Conservation (phyloP, 2,113 vertebrate genomes). For the Haemorhous mexicanus region DNA sequence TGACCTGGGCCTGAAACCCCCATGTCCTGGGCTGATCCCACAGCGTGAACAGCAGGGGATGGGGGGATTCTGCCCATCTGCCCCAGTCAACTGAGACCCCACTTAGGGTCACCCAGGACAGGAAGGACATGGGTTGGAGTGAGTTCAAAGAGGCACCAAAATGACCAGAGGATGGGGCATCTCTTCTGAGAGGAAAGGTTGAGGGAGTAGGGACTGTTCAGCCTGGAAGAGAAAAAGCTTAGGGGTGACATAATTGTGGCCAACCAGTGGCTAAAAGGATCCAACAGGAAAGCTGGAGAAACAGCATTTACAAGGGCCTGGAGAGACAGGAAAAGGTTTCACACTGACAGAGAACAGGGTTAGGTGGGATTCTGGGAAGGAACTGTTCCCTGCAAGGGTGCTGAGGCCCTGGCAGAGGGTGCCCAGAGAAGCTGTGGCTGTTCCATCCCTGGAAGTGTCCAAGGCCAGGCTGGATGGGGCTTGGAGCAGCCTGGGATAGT, state of each 20-base stretch:
- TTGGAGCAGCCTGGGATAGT: background rate
- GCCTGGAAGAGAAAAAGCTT: background rate
- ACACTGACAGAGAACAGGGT: background rate
- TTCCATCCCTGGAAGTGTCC: background rate
- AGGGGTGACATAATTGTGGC: background rate
- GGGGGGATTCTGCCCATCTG: background rate
- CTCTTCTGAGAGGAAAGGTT: background rate
- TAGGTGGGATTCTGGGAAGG: background rate
- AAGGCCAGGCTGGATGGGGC: rapidly evolving
- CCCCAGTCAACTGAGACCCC: background rate
- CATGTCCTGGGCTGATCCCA: background rate
- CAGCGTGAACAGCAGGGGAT: rapidly evolving
- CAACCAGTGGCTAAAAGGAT: background rate
- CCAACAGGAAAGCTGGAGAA: background rate
- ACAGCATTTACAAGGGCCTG: background rate
- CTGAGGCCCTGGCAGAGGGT: rapidly evolving
- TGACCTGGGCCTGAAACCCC: background rate
- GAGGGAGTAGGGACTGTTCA: background rate
- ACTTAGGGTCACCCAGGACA: background rate
- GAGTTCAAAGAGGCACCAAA: background rate
- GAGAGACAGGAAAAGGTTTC: background rate
- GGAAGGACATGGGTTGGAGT: background rate
- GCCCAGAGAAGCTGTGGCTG: background rate
- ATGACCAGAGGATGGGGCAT: background rate
- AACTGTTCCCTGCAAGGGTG: background rate